These are phyloP conservation scores for Naja naja DNA, from an alignment of 2,113 vertebrate genomes.

Conservation along the genomic window DNA sequence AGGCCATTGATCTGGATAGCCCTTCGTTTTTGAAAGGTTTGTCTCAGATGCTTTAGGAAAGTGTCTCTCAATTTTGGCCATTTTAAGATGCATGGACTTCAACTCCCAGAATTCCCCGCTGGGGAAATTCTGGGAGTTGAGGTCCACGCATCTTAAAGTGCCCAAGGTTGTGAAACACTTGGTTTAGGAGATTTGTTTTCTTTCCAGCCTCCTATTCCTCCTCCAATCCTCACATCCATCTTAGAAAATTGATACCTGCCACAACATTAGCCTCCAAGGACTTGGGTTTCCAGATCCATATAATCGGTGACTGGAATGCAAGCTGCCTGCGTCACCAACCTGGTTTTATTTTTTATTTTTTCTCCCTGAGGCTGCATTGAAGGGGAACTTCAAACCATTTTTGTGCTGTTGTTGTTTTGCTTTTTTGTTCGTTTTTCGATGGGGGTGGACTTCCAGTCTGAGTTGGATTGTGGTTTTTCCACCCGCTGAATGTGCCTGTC, in stretches of 20 bases:
- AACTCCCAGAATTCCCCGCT: neutral
- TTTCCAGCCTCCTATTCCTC: neutral
- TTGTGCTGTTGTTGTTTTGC: neutral
- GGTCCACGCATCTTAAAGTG: neutral
- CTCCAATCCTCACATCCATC: neutral
- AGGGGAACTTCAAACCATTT: fast-evolving
- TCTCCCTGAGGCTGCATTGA: too few relatives aligned
- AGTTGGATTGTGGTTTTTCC: neutral
- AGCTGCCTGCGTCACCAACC: neutral
- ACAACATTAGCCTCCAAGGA: neutral
- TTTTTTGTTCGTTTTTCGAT: neutral
- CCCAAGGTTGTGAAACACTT: neutral
- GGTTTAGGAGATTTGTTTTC: neutral
- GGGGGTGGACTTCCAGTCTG: neutral
- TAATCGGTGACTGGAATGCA: too few relatives aligned
- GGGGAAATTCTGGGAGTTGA: neutral
- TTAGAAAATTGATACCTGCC: neutral
- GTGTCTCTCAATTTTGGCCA: neutral
- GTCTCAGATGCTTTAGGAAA: neutral
- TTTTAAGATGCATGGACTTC: neutral
- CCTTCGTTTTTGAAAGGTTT: neutral
- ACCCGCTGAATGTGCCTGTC: neutral
- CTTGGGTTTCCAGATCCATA: fast-evolving
- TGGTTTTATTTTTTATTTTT: neutral
- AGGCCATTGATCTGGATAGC: too few relatives aligned